phyloP scores from a whole-genome alignment of 2,113 vertebrate species.

The Platichthys flesus region DNA sequence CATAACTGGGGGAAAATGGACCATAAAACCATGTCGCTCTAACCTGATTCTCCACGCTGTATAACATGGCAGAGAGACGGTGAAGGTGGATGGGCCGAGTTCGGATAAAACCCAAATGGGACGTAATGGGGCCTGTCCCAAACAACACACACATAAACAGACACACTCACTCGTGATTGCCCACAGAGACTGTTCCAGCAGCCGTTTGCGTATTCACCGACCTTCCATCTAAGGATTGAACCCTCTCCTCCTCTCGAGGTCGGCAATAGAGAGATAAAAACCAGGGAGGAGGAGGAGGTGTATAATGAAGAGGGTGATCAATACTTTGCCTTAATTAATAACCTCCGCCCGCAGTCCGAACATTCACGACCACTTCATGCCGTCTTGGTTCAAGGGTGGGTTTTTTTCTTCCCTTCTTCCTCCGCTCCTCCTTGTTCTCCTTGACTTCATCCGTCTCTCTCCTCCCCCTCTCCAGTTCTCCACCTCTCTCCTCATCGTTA shows the following conservation, averaged over 20 bases:
- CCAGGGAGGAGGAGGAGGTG: slow-evolving; percentile 43
- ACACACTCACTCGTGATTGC: slow-evolving; percentile 28
- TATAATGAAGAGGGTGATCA: slow-evolving; percentile 73
- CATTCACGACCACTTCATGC: slow-evolving; percentile 54
- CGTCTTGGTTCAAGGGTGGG: slow-evolving; percentile 37
- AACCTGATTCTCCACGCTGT: slow-evolving; percentile 70
- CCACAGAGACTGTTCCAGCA: slow-evolving; percentile 18
- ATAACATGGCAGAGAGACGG: slow-evolving; percentile 54
- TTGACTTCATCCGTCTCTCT: slow-evolving; percentile 16
- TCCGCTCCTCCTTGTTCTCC: slow-evolving; percentile 28
- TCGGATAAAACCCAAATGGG: slow-evolving; percentile 61
- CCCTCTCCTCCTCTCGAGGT: slow-evolving; percentile 55
- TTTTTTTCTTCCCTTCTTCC: slow-evolving; percentile 8
- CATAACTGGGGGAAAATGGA: slow-evolving; percentile 71
- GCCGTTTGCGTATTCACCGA: slow-evolving; percentile 50
- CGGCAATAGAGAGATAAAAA: slow-evolving; percentile 64
- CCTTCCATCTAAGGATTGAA: slow-evolving; percentile 61
- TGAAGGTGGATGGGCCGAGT: slow-evolving; percentile 44
- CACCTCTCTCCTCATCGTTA: slow-evolving; percentile 75
- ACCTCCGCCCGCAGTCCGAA: slow-evolving; percentile 59
- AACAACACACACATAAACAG: slow-evolving; percentile 38
- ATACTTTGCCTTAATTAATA: slow-evolving; percentile 76
- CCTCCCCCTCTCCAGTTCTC: slow-evolving; percentile 52
- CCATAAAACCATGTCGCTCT: slow-evolving; percentile 30
- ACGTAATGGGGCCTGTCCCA: slow-evolving; percentile 50